A percentile compares a stretch with the other conserved stretches of the same genome.
phyloP scores from a whole-genome alignment of 37 sponge, comb jelly and placozoan genomes.

The Aplysina aerophoba region DNA sequence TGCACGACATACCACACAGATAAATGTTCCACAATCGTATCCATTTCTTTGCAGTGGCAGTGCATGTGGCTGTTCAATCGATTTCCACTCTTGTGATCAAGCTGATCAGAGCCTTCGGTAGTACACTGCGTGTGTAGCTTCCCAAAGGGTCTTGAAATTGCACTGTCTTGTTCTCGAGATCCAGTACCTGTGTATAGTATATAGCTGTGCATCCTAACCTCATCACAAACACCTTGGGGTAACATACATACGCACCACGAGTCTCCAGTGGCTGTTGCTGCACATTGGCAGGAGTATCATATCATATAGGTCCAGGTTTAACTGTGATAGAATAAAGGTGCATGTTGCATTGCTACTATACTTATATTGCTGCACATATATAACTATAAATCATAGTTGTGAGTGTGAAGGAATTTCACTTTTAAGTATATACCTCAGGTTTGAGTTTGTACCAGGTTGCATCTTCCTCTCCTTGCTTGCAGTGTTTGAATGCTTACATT shows the following conservation, averaged over 20 bases:
- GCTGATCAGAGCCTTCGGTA: neutral
- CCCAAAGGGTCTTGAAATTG: neutral
- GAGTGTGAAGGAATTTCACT: neutral
- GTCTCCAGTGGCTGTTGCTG: slow-evolving; percentile 4
- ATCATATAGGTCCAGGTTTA: slow-evolving; percentile 3
- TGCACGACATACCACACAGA: too few species aligned
- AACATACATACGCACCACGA: neutral
- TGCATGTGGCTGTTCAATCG: neutral
- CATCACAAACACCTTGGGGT: neutral
- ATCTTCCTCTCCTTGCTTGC: neutral
- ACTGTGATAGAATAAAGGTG: neutral
- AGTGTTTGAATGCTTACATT: neutral
- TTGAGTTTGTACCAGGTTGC: too few species aligned
- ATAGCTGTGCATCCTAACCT: too few species aligned
- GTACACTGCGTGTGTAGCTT: neutral
- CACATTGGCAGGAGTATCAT: neutral
- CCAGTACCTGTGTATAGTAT: neutral
- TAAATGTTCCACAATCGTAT: too few species aligned
- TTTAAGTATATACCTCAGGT: neutral
- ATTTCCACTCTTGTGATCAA: slow-evolving; percentile 3
- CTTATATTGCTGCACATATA: neutral
- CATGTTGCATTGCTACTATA: too few species aligned
- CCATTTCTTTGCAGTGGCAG: neutral
- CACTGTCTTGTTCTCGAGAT: neutral
- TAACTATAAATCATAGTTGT: neutral